These are phyloP conservation scores for Phrynocephalus guinanensis DNA, from an alignment of 2,797 vertebrate genomes.

Conservation along the genomic window DNA sequence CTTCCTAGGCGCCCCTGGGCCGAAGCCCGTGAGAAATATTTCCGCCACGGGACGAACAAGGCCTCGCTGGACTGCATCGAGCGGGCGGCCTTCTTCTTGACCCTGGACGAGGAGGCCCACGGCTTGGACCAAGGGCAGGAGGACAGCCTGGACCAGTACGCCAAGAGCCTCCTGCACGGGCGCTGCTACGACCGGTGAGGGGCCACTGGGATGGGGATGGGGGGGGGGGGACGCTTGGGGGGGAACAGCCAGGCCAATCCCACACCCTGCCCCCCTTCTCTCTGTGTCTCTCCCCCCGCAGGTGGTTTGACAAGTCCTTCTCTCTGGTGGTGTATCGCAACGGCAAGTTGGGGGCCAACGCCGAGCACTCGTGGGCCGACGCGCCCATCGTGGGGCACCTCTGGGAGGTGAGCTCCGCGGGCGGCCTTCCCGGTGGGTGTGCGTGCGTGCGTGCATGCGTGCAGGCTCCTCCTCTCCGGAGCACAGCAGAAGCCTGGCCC, in stretches of 20 bases:
- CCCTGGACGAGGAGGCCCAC: constrained; percentile 87
- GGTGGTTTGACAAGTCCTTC: constrained; percentile 98
- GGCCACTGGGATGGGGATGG: fast-evolving
- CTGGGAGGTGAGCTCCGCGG: constrained; percentile 87
- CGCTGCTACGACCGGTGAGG: constrained; percentile 89
- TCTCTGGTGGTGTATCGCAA: constrained; percentile 89
- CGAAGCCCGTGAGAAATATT: constrained; percentile 84
- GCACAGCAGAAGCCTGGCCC: too few species aligned
- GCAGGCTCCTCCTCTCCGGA: too few species aligned
- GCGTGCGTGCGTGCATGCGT: too few species aligned
- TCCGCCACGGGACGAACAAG: constrained; percentile 85
- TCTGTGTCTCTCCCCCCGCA: constrained; percentile 63
- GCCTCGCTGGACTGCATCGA: constrained; percentile 86
- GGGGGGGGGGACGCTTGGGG: fast-evolving
- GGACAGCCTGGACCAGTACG: constrained; percentile 86
- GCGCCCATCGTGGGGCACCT: constrained; percentile 92
- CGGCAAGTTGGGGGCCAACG: constrained; percentile 89
- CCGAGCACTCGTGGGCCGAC: constrained; percentile 94
- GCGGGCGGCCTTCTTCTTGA: constrained; percentile 90
- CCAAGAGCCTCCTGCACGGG: constrained; percentile 94
- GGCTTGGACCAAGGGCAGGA: constrained; percentile 73
- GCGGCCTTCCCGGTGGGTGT: too few species aligned
- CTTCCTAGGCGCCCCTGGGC: constrained; percentile 88
- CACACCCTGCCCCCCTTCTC: too few species aligned
- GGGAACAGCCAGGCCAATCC: not conserved